These are phyloP conservation scores for Phaedon cochleariae DNA, from an alignment of 2,888 invertebrate genomes.

Conservation along the genomic window DNA sequence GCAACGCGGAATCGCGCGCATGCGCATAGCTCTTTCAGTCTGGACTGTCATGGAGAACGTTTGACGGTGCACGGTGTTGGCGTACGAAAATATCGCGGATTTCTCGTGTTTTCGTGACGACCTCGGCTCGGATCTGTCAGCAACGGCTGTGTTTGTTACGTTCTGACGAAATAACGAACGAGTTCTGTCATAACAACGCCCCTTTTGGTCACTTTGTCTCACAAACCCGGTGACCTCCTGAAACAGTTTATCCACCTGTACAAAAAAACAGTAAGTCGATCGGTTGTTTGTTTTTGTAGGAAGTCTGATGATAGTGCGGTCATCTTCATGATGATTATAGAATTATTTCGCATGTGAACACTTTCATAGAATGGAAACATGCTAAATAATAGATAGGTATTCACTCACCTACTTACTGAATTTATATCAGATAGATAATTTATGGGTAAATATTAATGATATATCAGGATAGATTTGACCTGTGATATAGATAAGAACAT, in stretches of 20 bases:
- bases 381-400: too few species aligned
- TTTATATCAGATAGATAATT: too few species aligned
- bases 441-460: too few species aligned
- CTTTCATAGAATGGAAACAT: not conserved
- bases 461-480: too few species aligned
- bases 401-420: too few species aligned
- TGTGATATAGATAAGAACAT: too few species aligned
- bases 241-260: constrained; percentile 45
- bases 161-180: constrained; percentile 39
- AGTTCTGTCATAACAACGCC: constrained; percentile 49
- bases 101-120: constrained; percentile 55
- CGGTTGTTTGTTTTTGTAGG: constrained; percentile 26
- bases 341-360: not conserved
- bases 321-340: not conserved
- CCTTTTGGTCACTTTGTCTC: constrained; percentile 31
- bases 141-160: constrained; percentile 51
- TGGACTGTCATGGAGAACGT: constrained; percentile 60
- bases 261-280: constrained; percentile 40
- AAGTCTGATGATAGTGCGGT: constrained; percentile 1
- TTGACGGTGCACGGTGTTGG: constrained; percentile 59
- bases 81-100: constrained; percentile 57
- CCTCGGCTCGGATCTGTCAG: constrained; percentile 50
- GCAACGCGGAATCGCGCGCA: constrained; percentile 37
- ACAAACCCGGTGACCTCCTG: constrained; percentile 45
- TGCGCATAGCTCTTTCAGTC: constrained; percentile 45